Conservation (phyloP, 2,888 invertebrate genomes). For the Bunonema sp. region DNA sequence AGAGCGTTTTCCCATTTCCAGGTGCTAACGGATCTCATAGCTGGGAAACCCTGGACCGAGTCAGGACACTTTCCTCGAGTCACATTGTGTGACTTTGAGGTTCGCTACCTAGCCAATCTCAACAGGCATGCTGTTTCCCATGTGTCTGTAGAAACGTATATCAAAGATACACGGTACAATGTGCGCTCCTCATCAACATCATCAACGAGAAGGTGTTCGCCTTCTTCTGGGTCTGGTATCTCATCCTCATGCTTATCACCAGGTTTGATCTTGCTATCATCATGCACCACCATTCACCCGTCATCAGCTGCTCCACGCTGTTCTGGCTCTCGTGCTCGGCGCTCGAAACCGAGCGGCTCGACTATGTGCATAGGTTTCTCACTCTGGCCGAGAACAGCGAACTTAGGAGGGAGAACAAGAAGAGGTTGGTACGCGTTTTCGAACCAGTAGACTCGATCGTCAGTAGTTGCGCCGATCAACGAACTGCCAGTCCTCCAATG, state of each 20-base stretch:
- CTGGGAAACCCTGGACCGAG: conserved; percentile 37
- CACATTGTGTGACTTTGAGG: conserved; percentile 41
- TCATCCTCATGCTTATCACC: conserved; percentile 28
- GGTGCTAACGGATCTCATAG: conserved; percentile 30
- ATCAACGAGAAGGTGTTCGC: conserved; percentile 43
- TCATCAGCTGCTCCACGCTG: conserved; percentile 24
- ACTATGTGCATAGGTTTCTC: conserved; percentile 35
- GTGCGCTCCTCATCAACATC: conserved; percentile 40
- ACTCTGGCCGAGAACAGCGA: conserved; percentile 19
- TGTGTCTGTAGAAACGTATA: neutral
- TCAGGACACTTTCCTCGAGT: conserved; percentile 41
- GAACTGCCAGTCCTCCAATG: neutral
- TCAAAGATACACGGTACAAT: conserved; percentile 42
- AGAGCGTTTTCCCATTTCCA: conserved; percentile 4
- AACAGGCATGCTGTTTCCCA: conserved; percentile 14
- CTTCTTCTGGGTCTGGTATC: conserved; percentile 42
- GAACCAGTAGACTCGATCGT: too few species aligned
- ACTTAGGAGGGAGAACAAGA: too few species aligned
- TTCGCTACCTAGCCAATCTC: conserved; percentile 38
- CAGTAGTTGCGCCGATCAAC: too few species aligned
- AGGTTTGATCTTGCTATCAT: conserved; percentile 8
- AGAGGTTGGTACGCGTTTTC: too few species aligned
- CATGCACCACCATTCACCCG: neutral
- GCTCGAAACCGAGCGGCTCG: conserved; percentile 30
- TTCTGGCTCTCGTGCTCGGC: conserved; percentile 32